These are phyloP conservation scores for Neoitamus cyanurus DNA, from an alignment of 2,888 invertebrate species.

Conservation along the genomic window DNA sequence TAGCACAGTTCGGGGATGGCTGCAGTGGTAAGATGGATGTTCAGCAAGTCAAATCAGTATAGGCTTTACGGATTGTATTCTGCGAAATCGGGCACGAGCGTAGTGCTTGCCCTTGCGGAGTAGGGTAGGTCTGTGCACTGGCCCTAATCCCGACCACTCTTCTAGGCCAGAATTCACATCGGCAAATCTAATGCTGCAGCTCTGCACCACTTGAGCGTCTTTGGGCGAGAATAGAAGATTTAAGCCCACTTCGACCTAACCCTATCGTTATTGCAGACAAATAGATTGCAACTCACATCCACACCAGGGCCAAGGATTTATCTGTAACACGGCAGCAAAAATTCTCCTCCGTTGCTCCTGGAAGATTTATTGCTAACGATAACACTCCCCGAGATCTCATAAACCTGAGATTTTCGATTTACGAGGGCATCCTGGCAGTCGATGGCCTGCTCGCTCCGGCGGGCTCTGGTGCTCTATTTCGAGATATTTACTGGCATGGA, in stretches of 20 bases:
- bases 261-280: slow-evolving; percentile 33
- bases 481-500: slow-evolving; percentile 4
- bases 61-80: neutral
- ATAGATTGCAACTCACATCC: slow-evolving; percentile 39
- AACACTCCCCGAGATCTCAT: slow-evolving; percentile 42
- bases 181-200: neutral
- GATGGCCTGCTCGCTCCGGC: neutral
- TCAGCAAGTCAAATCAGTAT: neutral
- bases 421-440: slow-evolving; percentile 22
- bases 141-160: neutral
- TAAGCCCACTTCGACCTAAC: slow-evolving; percentile 18
- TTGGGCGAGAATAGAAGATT: neutral
- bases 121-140: neutral
- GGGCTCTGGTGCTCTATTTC: neutral
- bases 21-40: neutral
- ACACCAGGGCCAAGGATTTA: slow-evolving; percentile 11
- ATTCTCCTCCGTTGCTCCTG: slow-evolving; percentile 12
- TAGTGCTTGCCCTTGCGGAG: neutral
- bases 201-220: neutral
- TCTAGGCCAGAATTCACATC: neutral
- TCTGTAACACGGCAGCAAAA: slow-evolving; percentile 42
- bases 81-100: neutral
- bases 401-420: slow-evolving; percentile 41
- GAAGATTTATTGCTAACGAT: slow-evolving; percentile 38
- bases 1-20: neutral